These are phyloP conservation scores for Zosterops hypoxanthus DNA, from an alignment of 2,113 vertebrate genomes.

Conservation along the genomic window DNA sequence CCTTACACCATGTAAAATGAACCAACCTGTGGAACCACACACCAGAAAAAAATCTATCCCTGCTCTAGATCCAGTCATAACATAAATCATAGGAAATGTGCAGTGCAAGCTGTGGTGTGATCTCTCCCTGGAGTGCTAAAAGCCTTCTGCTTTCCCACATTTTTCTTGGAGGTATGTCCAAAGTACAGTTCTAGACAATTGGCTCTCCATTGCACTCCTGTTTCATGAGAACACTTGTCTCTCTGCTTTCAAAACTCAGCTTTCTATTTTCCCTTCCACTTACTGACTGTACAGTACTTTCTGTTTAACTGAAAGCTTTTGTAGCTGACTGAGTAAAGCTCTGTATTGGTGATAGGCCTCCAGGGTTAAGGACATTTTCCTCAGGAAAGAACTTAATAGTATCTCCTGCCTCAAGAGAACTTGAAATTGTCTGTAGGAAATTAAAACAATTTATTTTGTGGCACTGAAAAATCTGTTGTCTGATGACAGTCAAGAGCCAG, in stretches of 20 bases:
- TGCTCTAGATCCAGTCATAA: background rate
- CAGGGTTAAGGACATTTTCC: background rate
- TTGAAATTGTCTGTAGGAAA: background rate
- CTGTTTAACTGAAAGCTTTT: slow-evolving; percentile 25
- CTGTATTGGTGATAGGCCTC: background rate
- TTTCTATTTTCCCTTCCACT: slow-evolving; percentile 31
- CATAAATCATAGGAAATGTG: background rate
- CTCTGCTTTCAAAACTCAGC: slow-evolving; percentile 3
- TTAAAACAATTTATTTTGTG: background rate
- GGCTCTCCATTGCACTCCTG: background rate
- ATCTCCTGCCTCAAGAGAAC: background rate
- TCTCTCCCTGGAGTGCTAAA: background rate
- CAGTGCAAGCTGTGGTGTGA: background rate
- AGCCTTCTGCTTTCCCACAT: background rate
- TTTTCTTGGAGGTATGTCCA: background rate
- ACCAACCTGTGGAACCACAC: background rate
- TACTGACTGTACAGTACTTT: background rate
- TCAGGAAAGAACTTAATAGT: background rate
- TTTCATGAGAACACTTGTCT: background rate
- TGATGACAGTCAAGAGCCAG: background rate
- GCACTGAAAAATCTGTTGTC: background rate
- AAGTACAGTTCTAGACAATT: background rate
- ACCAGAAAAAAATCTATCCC: background rate
- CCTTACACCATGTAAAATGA: background rate
- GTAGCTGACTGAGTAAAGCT: background rate